These are phyloP conservation scores for Microplitis manilae DNA, from an alignment of 2,888 invertebrate genomes.

Conservation along the genomic window DNA sequence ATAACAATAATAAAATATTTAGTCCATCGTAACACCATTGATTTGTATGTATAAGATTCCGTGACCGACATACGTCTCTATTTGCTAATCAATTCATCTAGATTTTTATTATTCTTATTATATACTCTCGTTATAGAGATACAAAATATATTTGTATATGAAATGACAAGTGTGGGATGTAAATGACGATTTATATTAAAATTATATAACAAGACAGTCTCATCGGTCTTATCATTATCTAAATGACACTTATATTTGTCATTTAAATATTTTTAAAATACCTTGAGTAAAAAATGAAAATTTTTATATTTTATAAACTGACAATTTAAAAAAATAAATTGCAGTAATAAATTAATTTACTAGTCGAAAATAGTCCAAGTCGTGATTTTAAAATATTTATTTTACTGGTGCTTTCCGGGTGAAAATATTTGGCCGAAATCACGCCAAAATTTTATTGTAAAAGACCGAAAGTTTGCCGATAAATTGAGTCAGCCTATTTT, in stretches of 20 bases:
- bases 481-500: too few species aligned
- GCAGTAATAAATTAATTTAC: too few species aligned
- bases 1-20: slow-evolving; percentile 1
- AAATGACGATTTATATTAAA: slow-evolving; percentile 18
- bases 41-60: slow-evolving; percentile 4
- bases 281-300: too few species aligned
- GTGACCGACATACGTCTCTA: slow-evolving; percentile 34
- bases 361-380: too few species aligned
- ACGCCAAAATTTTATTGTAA: too few species aligned
- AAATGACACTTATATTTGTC: slow-evolving; percentile 1
- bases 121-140: slow-evolving; percentile 16
- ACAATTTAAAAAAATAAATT: background rate
- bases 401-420: background rate
- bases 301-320: background rate
- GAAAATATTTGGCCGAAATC: too few species aligned
- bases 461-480: too few species aligned
- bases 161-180: slow-evolving; percentile 23
- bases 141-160: background rate
- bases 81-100: slow-evolving; percentile 40
- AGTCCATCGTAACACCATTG: slow-evolving; percentile 16
- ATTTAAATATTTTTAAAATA: slow-evolving; percentile 4
- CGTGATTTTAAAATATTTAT: too few species aligned
- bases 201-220: slow-evolving; percentile 17
- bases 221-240: background rate
- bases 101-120: slow-evolving; percentile 14